Evolutionary conservation across 2,113 vertebrate genomes (phyloP), one percentile per base, ranked within the genome.

Genomic region (Misgurnus mizolepis): DNA sequence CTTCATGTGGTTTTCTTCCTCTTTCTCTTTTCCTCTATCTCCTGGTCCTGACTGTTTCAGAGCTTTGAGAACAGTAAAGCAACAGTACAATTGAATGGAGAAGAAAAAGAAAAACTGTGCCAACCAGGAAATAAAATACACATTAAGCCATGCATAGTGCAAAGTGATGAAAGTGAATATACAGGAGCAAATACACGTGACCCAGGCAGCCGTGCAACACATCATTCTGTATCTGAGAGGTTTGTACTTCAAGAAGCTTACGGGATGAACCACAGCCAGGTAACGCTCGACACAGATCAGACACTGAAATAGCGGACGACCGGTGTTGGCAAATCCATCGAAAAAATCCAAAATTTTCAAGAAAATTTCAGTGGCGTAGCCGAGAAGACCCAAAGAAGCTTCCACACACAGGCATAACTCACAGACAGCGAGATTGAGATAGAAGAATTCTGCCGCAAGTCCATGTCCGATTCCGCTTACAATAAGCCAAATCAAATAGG

Each of bases 241-340:
- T 74, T 74, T 82, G 53, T 3, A 82, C 65, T 74, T 82, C 27
- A 74, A 43, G 27, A 68, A 79, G 69, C 27, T 61, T 10, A 82
- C 18, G 27, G 27, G 27, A 34, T 34, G 27, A 34, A 34, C 27
- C 27, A 34, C 27, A 34, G 27, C 27, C 27, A 34, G 27, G 27
- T 34, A 34, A 34, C 27, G 27, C 27, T 34, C 27, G 27, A 34
- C 27, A 34, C 27, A 34, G 27, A 34, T 34, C 27, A 34, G 27
- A 3, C 27, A 34, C 27, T 34, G 27, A 34, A 34, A 34, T 4
- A 82, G 67, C 40, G 68, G 68, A 43, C 53, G 68, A 7, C 41
- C 76, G 27, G 62, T 67, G 14, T 3, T 12, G 53, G 12, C 2
- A 27, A 50, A 43, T 74, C 27, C 27, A n/a, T 10, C 1, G 0